Evolutionary conservation across 2,113 vertebrate genomes (phyloP), one percentile per base, ranked within the genome.

Genomic region (Dipodomys stephensi): DNA sequence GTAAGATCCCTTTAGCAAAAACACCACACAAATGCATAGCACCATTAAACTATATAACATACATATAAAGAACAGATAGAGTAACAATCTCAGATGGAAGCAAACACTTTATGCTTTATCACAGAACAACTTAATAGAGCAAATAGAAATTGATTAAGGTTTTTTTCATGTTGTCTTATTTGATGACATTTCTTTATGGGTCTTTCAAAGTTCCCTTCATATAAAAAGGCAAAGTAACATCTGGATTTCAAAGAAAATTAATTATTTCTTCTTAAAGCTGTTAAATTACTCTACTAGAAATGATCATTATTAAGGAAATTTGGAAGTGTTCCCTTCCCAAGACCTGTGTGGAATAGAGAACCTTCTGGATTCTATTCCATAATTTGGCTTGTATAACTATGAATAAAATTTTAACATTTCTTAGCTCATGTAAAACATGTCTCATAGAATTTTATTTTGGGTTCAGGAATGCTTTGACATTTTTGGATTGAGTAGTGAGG

Each of bases 201-300:
- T 35, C 12, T 28, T 87, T 44, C 39, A 82, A 90, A 83, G 84
- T 92, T 32, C 57, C 44, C 7, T 15, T 92, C 25, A 39, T 68
- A 23, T 65, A 79, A 94, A 92, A 87, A 94, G 69, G 69, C 49
- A 92, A 65, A 23, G 30, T 90, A 90, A 93, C 68, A 95, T 88
- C 79, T 97, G 86, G 39, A 94, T 96, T 92, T 90, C 74, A 76
- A 85, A 83, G 89, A 94, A 91, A 94, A 90, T 83, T 30, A 95
- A 90, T 92, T 67, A 74, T 28, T 90, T 95, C 35, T 85, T 69
- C 71, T 90, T 83, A 92, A 93, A 92, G 39, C 35, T 96, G 49
- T 88, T 25, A 46, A 93, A 22, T 83, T 78, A 87, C 7, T 86
- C 32, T 94, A 28, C 88, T 90, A 69, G 82, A 80, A 94, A 74